Evolutionary conservation across 2,797 vertebrate genomes (phyloP), one percentile per base, ranked within the genome.

Genomic region (Propithecus deckenii): DNA sequence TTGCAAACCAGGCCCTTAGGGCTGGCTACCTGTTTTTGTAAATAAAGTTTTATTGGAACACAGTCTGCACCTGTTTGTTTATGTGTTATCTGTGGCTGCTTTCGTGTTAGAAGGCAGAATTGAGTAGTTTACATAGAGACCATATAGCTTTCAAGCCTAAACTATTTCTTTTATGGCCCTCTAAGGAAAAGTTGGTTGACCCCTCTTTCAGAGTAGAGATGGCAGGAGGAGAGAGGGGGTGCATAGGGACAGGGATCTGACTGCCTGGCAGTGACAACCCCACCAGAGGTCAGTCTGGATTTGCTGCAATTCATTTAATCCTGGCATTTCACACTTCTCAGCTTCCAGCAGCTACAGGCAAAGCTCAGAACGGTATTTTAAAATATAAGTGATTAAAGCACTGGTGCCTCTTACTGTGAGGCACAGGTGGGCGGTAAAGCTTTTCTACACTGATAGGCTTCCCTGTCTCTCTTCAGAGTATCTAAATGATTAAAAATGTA

Each of bases 11-110:
- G n/a, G 15, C 48, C n/a, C 43, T 75, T 81, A 65, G 14, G 57
- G 41, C 78, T 79, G 63, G 32, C 46, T 59, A 35, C 72, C 28
- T 7, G 32, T 63, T 95, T 86, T 85, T 92, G 46, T 95, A 92
- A 96, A 89, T 95, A 95, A 96, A 95, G 65, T 80, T 76, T 91
- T 91, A 38, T 43, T 86, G 69, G 57, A 86, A 94, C 59, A 80
- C 43, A 43, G 71, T 17, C 69, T 41, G 18, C 1, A 22, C 23
- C 43, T 55, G 57, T 76, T 91, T 12, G 14, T 94, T 89, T 86
- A 48, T 46, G 15, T 88, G 28, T 43, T 80, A 55, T 71, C 9
- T 76, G 0, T 32, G 79, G 23, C 57, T 92, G 84, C 59, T 89
- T 81, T 75, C 35, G 28, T 7, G 25, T 93, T 50, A 22, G 50